Conservation (phyloP, 2,888 invertebrate species). For the Dynastes hyllus region DNA sequence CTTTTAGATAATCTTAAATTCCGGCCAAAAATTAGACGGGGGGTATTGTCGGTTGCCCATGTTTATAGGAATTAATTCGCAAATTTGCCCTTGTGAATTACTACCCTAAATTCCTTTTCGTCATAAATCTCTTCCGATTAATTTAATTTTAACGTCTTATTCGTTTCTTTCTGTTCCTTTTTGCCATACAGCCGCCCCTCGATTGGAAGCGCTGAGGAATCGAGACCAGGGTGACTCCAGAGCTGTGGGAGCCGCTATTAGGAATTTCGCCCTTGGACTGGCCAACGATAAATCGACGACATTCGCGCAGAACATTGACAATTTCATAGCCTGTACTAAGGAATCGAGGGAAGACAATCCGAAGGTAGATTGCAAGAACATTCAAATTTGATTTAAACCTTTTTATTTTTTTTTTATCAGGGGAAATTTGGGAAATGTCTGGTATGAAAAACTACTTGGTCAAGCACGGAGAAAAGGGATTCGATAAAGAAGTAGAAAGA, state of each 20-base stretch:
- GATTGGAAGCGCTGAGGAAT: conserved; percentile 81
- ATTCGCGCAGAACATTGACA: conserved; percentile 93
- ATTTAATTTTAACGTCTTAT: conserved; percentile 47
- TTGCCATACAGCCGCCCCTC: conserved; percentile 81
- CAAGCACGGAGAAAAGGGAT: conserved; percentile 94
- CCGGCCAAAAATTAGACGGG: no score
- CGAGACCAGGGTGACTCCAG: conserved; percentile 74
- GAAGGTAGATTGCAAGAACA: conserved; percentile 71
- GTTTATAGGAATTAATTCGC: not conserved
- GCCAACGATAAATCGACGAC: conserved; percentile 90
- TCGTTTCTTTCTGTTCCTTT: conserved; percentile 59
- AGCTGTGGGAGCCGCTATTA: conserved; percentile 81
- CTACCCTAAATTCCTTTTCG: conserved; percentile 19
- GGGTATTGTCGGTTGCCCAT: no score
- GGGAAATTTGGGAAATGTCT: no score
- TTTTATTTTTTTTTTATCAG: conserved; percentile 60
- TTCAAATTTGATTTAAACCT: not conserved
- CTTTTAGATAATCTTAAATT: no score
- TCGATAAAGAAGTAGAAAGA: conserved; percentile 92
- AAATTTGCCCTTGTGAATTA: not conserved
- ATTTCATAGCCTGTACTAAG: conserved; percentile 93
- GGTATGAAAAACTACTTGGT: conserved; percentile 99
- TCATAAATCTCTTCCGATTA: conserved; percentile 32
- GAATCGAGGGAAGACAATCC: conserved; percentile 93
- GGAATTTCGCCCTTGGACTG: conserved; percentile 85